These are phyloP conservation scores for Montifringilla adamsi DNA, from an alignment of 2,113 vertebrate genomes.

Conservation along the genomic window DNA sequence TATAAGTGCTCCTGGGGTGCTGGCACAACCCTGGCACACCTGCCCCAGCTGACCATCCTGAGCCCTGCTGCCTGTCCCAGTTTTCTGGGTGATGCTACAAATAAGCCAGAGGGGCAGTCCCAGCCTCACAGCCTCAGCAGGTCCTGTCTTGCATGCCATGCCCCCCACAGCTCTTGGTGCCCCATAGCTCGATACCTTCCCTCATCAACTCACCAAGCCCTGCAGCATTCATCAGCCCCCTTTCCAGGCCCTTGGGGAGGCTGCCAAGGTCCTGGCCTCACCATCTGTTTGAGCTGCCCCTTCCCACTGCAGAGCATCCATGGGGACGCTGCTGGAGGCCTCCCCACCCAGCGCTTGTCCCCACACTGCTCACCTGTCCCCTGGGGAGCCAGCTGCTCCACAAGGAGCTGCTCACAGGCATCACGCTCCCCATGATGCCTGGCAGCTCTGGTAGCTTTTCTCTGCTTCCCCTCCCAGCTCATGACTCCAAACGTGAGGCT, in stretches of 20 bases:
- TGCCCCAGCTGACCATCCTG: neutral
- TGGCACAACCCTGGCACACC: neutral
- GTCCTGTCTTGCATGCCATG: neutral
- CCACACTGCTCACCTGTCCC: neutral
- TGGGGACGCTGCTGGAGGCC: neutral
- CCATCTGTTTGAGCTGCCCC: fast-evolving
- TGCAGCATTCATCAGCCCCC: neutral
- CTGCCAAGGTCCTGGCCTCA: neutral
- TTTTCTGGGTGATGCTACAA: neutral
- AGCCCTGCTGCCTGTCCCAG: neutral
- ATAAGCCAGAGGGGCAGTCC: neutral
- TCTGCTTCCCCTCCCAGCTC: neutral
- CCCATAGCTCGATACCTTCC: neutral
- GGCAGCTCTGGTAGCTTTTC: conserved; percentile 24
- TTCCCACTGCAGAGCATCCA: neutral
- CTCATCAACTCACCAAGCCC: neutral
- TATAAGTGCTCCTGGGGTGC: neutral
- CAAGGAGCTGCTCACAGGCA: neutral
- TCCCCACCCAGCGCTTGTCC: neutral
- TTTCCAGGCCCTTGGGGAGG: neutral
- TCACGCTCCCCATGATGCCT: neutral
- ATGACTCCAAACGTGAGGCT: conserved; percentile 38
- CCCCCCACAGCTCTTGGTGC: neutral
- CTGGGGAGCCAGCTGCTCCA: neutral
- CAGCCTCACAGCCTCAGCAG: neutral